Percentiles rank a stretch among this genome's conserved stretches.
Conservation (phyloP, 2,888 invertebrate genomes). For the Liodrosophila aerea region DNA sequence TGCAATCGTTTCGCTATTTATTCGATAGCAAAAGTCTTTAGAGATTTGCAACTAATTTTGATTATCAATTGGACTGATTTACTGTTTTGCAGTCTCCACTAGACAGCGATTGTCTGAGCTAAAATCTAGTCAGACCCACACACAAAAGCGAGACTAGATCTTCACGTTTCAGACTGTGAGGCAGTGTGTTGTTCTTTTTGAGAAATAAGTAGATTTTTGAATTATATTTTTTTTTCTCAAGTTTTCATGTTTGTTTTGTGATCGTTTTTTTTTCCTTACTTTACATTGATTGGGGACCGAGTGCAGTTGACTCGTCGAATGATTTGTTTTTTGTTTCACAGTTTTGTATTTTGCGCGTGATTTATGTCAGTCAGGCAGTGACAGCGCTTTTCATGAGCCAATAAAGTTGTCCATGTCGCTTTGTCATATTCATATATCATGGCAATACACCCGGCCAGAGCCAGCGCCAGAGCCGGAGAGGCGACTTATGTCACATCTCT, state of each 20-base stretch:
- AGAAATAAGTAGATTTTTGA: too few species aligned
- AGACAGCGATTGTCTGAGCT: too few species aligned
- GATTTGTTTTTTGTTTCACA: constrained; percentile 24
- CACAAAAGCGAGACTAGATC: too few species aligned
- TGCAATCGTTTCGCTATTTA: too few species aligned
- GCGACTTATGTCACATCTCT: constrained; percentile 68
- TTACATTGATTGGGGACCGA: constrained; percentile 28
- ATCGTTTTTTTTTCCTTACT: constrained; percentile 11
- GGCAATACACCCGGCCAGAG: constrained; percentile 61
- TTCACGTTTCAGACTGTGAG: too few species aligned
- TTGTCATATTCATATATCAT: constrained; percentile 78
- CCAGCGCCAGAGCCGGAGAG: too few species aligned
- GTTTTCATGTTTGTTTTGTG: constrained; percentile 9
- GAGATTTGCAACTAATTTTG: background rate
- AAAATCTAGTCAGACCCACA: too few species aligned
- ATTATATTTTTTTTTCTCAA: background rate
- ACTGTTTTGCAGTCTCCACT: too few species aligned
- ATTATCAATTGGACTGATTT: too few species aligned
- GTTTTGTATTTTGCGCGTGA: constrained; percentile 47
- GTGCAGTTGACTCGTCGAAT: constrained; percentile 23
- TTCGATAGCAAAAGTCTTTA: background rate
- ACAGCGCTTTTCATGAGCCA: constrained; percentile 78
- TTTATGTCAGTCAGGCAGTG: constrained; percentile 76
- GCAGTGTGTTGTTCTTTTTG: too few species aligned
- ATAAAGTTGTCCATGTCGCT: constrained; percentile 76